Base-by-base conservation (phyloP, 2,888 invertebrate genomes). In the Colletes collaris region DNA sequence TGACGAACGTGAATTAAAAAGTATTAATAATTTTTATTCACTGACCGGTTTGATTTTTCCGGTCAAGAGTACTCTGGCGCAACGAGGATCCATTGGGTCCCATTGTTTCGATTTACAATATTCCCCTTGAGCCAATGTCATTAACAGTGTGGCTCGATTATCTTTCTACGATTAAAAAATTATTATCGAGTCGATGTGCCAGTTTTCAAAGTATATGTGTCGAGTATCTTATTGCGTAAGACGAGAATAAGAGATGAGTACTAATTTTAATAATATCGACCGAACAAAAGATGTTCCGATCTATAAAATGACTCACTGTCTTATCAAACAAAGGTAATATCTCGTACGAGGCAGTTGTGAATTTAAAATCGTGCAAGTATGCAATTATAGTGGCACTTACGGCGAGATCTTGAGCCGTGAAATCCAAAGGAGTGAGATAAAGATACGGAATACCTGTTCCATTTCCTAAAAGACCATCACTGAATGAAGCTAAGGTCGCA, bases 51-150 rank as follows among this genome's bases (percentile, higher is more conserved):
- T 93, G 90, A 96, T 94, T 89, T 94, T 94, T 62, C 97, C 97
- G 16, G 95, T 94, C 1, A 97, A 93, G 89, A 96, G 95, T 4
- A 97, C 94, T 86, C 96, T 94, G 3, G 96, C 96, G 93, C 97
- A 97, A 56, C 96, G 93, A 0, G 97, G 97, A 92, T 97, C 97
- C 93, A 97, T 96, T 0, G 96, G 95, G 90, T 97, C 97, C 87
- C 94, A 95, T 63, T 94, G 91, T 82, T 95, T 93, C 7, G 90
- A 89, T 76, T 94, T 94, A 86, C 97, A 97, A 90, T 96, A 97
- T 73, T 94, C 92, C 3, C 95, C 95, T 93, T 97, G 95, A 65
- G 96, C 96, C 52, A 97, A 93, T 0, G 95, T 95, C 84, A 96
- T 95, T 81, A 96, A 93, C n/a, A 97, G 93, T 0, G 96, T 95